Conservation (phyloP, 2,888 invertebrate genomes). For the Plagodis pulveraria region DNA sequence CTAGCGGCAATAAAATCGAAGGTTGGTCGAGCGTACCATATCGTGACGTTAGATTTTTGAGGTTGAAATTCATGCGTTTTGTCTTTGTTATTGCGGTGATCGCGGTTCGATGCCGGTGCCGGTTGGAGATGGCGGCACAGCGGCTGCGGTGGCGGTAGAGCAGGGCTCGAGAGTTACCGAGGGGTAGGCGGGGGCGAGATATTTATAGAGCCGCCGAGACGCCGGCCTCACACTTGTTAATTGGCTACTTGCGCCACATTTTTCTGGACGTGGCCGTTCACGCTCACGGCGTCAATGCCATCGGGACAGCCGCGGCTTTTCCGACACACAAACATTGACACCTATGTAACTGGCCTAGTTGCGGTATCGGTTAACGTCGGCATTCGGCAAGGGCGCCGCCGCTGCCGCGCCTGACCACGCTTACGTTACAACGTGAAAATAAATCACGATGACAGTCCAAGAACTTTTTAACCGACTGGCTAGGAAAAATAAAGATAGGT, state of each 20-base stretch:
- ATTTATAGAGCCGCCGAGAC: conserved; percentile 81
- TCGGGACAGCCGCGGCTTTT: conserved; percentile 58
- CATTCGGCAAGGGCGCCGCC: conserved; percentile 58
- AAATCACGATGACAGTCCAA: conserved; percentile 49
- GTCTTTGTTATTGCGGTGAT: conserved; percentile 53
- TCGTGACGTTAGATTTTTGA: conserved; percentile 57
- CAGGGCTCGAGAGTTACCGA: conserved; percentile 44
- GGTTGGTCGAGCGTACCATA: conserved; percentile 49
- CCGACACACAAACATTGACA: conserved; percentile 81
- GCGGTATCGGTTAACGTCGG: conserved; percentile 57
- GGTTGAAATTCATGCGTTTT: conserved; percentile 59
- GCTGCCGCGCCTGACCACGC: conserved; percentile 27
- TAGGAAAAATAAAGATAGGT: neutral
- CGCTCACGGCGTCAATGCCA: conserved; percentile 73
- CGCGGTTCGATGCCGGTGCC: conserved; percentile 54
- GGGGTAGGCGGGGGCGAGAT: conserved; percentile 54
- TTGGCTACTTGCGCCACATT: conserved; percentile 79
- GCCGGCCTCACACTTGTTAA: conserved; percentile 76
- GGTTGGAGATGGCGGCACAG: conserved; percentile 54
- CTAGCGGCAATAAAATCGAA: conserved; percentile 49
- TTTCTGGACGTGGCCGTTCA: conserved; percentile 75
- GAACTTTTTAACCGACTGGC: conserved; percentile 28
- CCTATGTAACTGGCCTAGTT: conserved; percentile 74
- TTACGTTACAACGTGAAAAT: conserved; percentile 48
- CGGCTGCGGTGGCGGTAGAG: conserved; percentile 51